A percentile compares a stretch with the other conserved stretches of the same genome.
Evolutionary conservation across 2,113 vertebrate genomes (phyloP).

Genomic region (Otocyon megalotis): DNA sequence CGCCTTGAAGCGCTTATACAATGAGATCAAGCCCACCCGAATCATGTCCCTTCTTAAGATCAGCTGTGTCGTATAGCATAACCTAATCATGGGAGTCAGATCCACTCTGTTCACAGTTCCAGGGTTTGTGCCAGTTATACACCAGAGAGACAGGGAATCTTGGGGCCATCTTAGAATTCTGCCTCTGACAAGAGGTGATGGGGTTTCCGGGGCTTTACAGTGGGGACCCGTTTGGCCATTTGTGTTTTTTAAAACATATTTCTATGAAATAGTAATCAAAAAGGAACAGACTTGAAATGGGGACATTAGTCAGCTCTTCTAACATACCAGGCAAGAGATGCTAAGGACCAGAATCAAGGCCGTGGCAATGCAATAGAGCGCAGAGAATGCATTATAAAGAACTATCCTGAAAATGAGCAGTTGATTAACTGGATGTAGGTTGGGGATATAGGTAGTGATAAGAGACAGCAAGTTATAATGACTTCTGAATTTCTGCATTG

Average conservation of each 20-base stretch:
- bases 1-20: background rate
- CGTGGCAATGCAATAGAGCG: background rate
- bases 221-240: background rate
- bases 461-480: background rate
- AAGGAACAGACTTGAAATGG: background rate
- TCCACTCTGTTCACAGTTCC: background rate
- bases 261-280: background rate
- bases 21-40: background rate
- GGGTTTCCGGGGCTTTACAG: background rate
- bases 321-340: background rate
- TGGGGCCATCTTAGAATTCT: background rate
- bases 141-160: background rate
- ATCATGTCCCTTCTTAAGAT: background rate
- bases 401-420: background rate
- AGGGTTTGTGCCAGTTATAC: background rate
- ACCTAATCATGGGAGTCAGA: background rate
- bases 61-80: background rate
- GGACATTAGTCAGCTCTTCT: background rate
- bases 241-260: background rate
- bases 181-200: background rate
- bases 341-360: background rate
- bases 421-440: background rate
- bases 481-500: background rate
- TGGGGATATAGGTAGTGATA: too few relatives aligned
- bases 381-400: background rate